Percentiles rank a stretch among this genome's conserved stretches.
These are phyloP conservation scores for Anniella stebbinsi DNA, from an alignment of 2,797 vertebrate genomes.

Conservation along the genomic window DNA sequence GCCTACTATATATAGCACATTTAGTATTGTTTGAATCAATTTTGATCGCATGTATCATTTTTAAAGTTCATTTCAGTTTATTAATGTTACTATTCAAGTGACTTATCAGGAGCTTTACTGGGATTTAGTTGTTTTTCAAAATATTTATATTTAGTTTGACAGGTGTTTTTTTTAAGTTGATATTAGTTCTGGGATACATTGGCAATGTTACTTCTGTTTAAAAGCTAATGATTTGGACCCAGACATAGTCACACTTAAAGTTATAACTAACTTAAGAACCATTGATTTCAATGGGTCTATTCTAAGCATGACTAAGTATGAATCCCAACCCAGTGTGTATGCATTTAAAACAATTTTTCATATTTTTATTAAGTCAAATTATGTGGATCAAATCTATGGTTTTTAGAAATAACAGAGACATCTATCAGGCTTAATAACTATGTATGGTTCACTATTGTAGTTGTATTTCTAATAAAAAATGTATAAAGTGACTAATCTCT, in stretches of 20 bases:
- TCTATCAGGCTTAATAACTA: slow-evolving; percentile 22
- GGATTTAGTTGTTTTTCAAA: slow-evolving; percentile 45
- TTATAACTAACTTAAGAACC: not conserved
- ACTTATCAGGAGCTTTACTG: slow-evolving; percentile 23
- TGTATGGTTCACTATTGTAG: slow-evolving; percentile 46
- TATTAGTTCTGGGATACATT: not conserved
- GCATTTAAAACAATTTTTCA: slow-evolving; percentile 27
- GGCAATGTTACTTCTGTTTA: not conserved
- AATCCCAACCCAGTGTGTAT: not conserved
- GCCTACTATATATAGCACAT: not conserved
- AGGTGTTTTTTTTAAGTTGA: slow-evolving; percentile 24
- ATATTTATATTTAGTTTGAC: slow-evolving; percentile 26
- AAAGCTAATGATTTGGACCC: slow-evolving; percentile 3
- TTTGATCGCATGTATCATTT: slow-evolving; percentile 5
- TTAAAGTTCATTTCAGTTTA: slow-evolving; percentile 25
- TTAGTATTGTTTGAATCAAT: not conserved
- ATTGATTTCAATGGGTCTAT: not conserved
- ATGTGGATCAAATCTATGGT: slow-evolving; percentile 35
- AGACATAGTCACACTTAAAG: not conserved
- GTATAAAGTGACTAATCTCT: slow-evolving; percentile 49
- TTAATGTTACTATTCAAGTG: slow-evolving; percentile 44
- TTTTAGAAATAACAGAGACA: slow-evolving; percentile 50
- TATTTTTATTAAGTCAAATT: slow-evolving; percentile 39
- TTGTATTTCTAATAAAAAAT: slow-evolving; percentile 47
- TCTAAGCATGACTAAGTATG: not conserved